Percentiles rank a stretch among this genome's conserved stretches.
phyloP scores from a whole-genome alignment of 2,113 vertebrate genomes.

The Symphodus melops region DNA sequence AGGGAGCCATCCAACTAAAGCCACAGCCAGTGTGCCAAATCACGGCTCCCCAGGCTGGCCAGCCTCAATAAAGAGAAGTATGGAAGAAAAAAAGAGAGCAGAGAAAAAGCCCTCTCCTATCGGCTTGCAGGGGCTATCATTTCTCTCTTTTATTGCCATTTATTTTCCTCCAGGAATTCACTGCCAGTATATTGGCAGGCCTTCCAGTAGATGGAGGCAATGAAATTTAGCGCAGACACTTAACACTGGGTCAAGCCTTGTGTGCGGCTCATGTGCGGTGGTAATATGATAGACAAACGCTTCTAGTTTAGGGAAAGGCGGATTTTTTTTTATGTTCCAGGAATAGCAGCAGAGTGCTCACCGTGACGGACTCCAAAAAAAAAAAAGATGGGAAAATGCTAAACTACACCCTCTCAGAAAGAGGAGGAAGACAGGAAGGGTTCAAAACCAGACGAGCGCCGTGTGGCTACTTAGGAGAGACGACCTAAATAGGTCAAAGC shows the following conservation, averaged over 20 bases:
- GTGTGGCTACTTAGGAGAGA: constrained; percentile 29
- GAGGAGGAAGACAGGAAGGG: constrained; percentile 1
- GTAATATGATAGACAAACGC: constrained; percentile 95
- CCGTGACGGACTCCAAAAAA: constrained; percentile 65
- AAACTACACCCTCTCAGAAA: constrained; percentile 57
- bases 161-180: constrained; percentile 98
- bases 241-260: constrained; percentile 94
- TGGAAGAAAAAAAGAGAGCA: constrained; percentile 67
- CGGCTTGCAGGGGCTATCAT: constrained; percentile 90
- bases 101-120: constrained; percentile 86
- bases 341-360: constrained; percentile 72
- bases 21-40: constrained; percentile 89
- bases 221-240: constrained; percentile 98
- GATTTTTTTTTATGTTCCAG: constrained; percentile 83
- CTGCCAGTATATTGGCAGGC: constrained; percentile 98
- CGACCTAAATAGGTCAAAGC: constrained; percentile 54
- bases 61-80: constrained; percentile 87
- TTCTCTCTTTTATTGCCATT: constrained; percentile 98
- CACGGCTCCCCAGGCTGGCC: constrained; percentile 90
- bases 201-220: constrained; percentile 97
- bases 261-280: constrained; percentile 89
- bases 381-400: constrained; percentile 56
- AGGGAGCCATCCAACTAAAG: constrained; percentile 86
- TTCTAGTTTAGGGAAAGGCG: constrained; percentile 86
- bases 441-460: neutral